Conservation (phyloP, 1,140 invertebrate species). For the Bilobella aurantiaca region DNA sequence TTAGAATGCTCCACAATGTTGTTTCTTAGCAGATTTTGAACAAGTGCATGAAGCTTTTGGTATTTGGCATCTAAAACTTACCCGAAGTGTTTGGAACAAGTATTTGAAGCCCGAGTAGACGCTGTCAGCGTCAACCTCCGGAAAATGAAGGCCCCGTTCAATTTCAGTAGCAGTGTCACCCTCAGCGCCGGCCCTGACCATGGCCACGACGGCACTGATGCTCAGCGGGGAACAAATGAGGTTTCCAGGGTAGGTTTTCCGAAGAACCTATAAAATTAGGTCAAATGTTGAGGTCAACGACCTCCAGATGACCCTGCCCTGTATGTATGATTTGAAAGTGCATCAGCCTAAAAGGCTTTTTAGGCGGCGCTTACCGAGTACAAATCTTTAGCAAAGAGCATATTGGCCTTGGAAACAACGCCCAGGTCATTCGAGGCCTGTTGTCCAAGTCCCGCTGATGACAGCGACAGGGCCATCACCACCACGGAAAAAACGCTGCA, state of each 20-base stretch:
- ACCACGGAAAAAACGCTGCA: too few species aligned
- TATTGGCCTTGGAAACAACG: not conserved
- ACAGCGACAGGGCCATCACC: too few species aligned
- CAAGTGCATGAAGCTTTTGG: not conserved
- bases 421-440: too few species aligned
- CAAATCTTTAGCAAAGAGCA: not conserved
- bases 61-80: not conserved
- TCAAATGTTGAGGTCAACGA: not conserved
- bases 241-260: not conserved
- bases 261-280: not conserved
- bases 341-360: not conserved
- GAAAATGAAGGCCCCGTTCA: not conserved
- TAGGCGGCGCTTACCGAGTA: not conserved
- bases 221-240: slow-evolving; percentile 8
- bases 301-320: not conserved
- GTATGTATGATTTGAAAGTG: not conserved
- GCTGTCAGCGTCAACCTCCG: not conserved
- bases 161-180: slow-evolving; percentile 6
- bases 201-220: slow-evolving; percentile 1
- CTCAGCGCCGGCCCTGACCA: slow-evolving; percentile 1
- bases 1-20: not conserved
- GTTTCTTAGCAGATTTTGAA: not conserved
- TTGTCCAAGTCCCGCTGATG: too few species aligned
- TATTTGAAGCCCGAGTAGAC: not conserved
- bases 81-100: not conserved